phyloP scores from a whole-genome alignment of 2,113 vertebrate species.

The Conger conger region DNA sequence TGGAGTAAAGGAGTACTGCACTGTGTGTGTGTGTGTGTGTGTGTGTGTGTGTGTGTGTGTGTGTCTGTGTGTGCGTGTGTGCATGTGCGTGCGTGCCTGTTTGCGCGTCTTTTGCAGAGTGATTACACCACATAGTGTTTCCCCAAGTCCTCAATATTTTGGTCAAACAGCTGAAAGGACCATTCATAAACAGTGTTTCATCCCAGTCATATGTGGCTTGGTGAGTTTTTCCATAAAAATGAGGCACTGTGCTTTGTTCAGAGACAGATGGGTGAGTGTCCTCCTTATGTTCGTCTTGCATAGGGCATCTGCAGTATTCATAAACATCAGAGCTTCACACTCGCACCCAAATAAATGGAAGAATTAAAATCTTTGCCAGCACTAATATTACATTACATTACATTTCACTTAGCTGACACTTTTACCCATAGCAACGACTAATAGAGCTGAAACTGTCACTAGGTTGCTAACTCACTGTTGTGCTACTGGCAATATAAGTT shows the following conservation, averaged over 20 bases:
- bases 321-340: background rate
- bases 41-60: background rate
- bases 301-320: background rate
- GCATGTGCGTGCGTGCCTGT: background rate
- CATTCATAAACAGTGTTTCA: conserved; percentile 19
- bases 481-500: background rate
- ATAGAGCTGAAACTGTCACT: background rate
- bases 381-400: too few species aligned
- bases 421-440: too few species aligned
- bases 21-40: background rate
- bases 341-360: background rate
- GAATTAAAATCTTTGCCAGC: background rate
- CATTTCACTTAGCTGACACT: too few species aligned
- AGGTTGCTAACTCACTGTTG: background rate
- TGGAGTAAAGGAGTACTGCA: background rate
- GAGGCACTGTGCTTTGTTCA: conserved; percentile 11
- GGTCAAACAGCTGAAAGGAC: conserved; percentile 6
- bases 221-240: conserved; percentile 19
- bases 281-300: background rate
- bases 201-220: background rate
- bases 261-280: background rate
- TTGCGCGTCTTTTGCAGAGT: background rate
- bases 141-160: conserved; percentile 19
- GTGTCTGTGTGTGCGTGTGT: background rate
- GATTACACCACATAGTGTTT: background rate